phyloP scores from a whole-genome alignment of 2,113 vertebrate genomes.

The Pituophis catenifer region DNA sequence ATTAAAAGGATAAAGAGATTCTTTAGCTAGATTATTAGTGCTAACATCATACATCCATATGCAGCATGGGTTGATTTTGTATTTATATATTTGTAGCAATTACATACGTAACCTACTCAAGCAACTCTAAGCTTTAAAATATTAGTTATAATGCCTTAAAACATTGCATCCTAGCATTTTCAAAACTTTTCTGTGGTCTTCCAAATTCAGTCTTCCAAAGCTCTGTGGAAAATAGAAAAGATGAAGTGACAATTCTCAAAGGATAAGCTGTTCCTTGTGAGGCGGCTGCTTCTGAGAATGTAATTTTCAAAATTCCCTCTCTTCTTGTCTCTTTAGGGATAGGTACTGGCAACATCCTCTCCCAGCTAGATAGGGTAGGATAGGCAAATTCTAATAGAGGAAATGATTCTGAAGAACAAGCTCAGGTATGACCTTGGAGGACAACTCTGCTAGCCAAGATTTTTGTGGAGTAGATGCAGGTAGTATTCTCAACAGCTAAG shows the following conservation, averaged over 20 bases:
- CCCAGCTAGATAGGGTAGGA: background rate
- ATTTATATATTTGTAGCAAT: background rate
- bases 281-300: background rate
- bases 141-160: background rate
- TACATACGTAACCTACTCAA: background rate
- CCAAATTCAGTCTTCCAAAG: background rate
- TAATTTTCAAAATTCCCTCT: background rate
- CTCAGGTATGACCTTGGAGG: background rate
- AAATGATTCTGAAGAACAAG: background rate
- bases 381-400: background rate
- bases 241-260: background rate
- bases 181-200: background rate
- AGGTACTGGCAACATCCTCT: background rate
- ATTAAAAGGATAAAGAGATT: background rate
- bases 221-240: background rate
- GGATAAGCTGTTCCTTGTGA: background rate
- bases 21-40: background rate
- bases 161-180: background rate
- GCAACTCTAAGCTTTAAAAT: background rate
- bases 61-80: background rate
- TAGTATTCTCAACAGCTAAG: background rate
- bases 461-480: background rate
- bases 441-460: background rate
- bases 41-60: background rate
- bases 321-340: background rate